Evolutionary conservation across 1,140 invertebrate species (phyloP), one percentile per base, ranked within the genome.

Genomic region (Parapsyche elsis): DNA sequence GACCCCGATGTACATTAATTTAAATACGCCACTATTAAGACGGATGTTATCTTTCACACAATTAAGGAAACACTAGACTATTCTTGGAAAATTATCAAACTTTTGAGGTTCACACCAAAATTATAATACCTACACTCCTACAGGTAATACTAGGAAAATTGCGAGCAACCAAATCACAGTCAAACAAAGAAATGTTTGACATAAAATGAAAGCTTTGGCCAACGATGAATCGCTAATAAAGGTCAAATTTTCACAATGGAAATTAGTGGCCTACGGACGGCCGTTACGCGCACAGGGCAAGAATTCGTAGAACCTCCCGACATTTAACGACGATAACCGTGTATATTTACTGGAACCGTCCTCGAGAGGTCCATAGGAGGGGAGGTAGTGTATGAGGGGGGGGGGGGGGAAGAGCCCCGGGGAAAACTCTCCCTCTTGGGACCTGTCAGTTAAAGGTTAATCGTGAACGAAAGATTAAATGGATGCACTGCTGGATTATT

Each of bases 361-460:
- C 30, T 71, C 46, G 9, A 45, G 26, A 77, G 19, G 59, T 14
- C 49, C 10, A 53, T 12, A 10, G 24, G 1, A 21, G 12, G 12
- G 12, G 12, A 21, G 5, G 1, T 67, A 67, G 19, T 16, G 49
- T 5, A 2, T 53, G 12, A 53, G 71, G 38, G 71, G 14, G 16
- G 9, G 12, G 46, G 46, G 49, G 44, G 45, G 23, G 73, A 38
- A 38, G 46, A 30, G 14, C 75, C 75, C 26, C 12, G 75, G 57
- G 75, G 44, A 64, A n/a, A 9, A 1, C 9, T 57, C 23, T 49
- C 75, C 75, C 75, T 21, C 75, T 38, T 16, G 75, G 75, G 75
- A 59, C n/a, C 75, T 38, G 59, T 49, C 75, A 77, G 75, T 77
- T 77, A 77, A 77, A 77, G 75, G 75, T 77, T 77, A 77, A 77